These are phyloP conservation scores for Pituophis catenifer DNA, from an alignment of 2,113 vertebrate species.

Conservation along the genomic window DNA sequence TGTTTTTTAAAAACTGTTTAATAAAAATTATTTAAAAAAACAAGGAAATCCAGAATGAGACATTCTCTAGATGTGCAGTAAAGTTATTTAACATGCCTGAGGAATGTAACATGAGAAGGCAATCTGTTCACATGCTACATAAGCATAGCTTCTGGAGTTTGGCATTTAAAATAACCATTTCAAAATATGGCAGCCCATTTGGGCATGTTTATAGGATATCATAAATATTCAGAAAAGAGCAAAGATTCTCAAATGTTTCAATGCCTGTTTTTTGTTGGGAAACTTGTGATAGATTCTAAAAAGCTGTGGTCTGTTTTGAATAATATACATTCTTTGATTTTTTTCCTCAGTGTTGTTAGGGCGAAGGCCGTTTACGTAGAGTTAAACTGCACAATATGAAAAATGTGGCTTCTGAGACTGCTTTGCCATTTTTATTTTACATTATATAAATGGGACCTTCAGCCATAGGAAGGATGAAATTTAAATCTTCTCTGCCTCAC, in stretches of 20 bases:
- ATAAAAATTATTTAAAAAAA: conserved; percentile 49
- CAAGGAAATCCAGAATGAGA: conserved; percentile 58
- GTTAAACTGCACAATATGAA: background rate
- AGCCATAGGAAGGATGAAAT: background rate
- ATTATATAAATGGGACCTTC: background rate
- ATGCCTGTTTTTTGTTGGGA: conserved; percentile 18
- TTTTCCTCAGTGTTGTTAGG: background rate
- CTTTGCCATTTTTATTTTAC: background rate
- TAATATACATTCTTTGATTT: background rate
- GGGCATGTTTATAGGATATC: conserved; percentile 49
- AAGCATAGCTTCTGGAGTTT: conserved; percentile 64
- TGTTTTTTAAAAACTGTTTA: too few relatives aligned
- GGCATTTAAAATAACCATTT: conserved; percentile 64
- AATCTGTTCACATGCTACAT: conserved; percentile 51
- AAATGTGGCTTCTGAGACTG: background rate
- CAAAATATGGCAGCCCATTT: conserved; percentile 58
- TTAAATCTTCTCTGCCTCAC: background rate
- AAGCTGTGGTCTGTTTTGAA: background rate
- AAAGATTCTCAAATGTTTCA: conserved; percentile 33
- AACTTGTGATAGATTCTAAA: background rate
- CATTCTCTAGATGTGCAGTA: conserved; percentile 67
- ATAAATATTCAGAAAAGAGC: conserved; percentile 51
- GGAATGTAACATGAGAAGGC: conserved; percentile 74
- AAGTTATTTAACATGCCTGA: conserved; percentile 71
- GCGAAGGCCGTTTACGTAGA: background rate